Evolutionary conservation across 2,113 vertebrate species (phyloP).

Genomic region (Muntiacus muntjak): DNA sequence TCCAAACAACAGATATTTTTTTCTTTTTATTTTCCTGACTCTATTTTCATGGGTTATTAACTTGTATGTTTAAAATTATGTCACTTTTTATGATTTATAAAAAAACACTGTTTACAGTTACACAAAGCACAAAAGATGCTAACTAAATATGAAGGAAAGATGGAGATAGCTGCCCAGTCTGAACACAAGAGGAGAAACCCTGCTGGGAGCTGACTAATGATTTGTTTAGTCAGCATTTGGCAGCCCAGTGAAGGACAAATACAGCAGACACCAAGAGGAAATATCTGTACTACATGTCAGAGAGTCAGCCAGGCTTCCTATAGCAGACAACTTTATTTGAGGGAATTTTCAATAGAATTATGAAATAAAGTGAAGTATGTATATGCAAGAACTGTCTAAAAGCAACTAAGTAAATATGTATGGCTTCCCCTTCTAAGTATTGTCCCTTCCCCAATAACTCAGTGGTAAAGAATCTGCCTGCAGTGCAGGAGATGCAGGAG

Average conservation of each 20-base stretch:
- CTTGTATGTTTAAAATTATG: neutral
- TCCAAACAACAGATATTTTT: neutral
- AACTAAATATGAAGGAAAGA: neutral
- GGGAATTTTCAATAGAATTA: neutral
- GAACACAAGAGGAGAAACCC: neutral
- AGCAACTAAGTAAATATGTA: neutral
- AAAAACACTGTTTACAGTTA: neutral
- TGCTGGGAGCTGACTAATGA: neutral
- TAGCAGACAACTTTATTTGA: neutral
- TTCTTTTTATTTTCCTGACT: conserved; percentile 1
- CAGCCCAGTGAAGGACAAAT: neutral
- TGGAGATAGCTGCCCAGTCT: neutral
- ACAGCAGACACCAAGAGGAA: neutral
- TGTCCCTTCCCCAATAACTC: neutral
- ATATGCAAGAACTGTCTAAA: neutral
- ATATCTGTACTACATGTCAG: neutral
- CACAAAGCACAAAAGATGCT: neutral
- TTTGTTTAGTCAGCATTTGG: neutral
- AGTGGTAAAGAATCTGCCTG: neutral
- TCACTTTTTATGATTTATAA: neutral
- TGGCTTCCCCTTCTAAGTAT: neutral
- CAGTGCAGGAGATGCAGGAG: neutral
- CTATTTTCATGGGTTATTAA: neutral
- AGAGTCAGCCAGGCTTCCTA: neutral
- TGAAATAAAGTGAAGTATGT: neutral